Percentiles rank a stretch among this genome's conserved stretches.
Evolutionary conservation across 2,888 invertebrate genomes (phyloP).

Genomic region (Drosophila engyochracea): DNA sequence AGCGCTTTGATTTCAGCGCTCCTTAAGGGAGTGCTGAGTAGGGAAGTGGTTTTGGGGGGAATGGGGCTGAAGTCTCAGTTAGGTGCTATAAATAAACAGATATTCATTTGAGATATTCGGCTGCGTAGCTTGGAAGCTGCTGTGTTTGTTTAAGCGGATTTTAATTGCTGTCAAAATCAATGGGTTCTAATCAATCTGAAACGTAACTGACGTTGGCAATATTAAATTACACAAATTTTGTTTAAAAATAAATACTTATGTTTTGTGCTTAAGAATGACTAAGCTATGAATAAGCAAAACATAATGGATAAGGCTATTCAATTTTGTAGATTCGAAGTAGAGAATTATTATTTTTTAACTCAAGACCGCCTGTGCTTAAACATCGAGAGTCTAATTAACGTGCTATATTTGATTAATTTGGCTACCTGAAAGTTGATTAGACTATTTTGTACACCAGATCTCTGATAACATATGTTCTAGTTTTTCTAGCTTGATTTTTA

Average conservation of each 20-base stretch:
- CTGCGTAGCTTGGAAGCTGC: constrained; percentile 72
- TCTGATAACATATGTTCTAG: not conserved
- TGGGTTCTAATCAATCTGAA: constrained; percentile 66
- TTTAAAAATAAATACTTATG: constrained; percentile 9
- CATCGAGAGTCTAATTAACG: not conserved
- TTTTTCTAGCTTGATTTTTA: not conserved
- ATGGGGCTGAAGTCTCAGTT: not conserved
- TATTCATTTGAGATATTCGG: constrained; percentile 36
- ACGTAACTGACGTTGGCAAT: constrained; percentile 15
- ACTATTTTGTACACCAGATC: not conserved
- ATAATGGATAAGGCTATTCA: not conserved
- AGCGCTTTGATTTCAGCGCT: constrained; percentile 71
- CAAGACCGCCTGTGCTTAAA: not conserved
- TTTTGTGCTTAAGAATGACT: constrained; percentile 22
- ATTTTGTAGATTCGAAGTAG: not conserved
- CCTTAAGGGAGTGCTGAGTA: not conserved
- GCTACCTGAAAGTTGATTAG: not conserved
- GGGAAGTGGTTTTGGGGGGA: not conserved
- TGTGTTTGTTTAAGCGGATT: constrained; percentile 65
- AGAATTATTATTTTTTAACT: not conserved
- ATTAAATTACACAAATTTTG: constrained; percentile 45
- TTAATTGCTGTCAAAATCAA: constrained; percentile 68
- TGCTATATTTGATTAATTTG: not conserved
- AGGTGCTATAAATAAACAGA: constrained; percentile 56
- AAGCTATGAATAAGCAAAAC: not conserved